Evolutionary conservation across 2,888 invertebrate genomes (phyloP).

Genomic region (Phalera bucephala): DNA sequence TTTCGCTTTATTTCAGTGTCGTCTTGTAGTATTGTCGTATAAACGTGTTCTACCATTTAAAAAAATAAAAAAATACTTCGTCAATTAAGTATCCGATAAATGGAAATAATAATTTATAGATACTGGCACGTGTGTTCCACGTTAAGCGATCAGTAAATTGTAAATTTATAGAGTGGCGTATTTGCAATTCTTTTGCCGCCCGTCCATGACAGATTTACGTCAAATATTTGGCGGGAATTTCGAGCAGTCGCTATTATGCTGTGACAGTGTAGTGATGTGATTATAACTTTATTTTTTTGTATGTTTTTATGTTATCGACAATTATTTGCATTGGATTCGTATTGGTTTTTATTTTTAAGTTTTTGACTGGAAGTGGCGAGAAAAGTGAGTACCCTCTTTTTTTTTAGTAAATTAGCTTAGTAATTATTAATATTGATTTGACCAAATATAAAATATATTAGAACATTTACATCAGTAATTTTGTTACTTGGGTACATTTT

Average conservation of each 20-base stretch:
- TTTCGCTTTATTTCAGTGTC: slow-evolving; percentile 33
- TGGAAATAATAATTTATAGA: slow-evolving; percentile 7
- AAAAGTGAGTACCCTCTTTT: slow-evolving; percentile 57
- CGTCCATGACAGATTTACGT: slow-evolving; percentile 48
- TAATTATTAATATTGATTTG: too few relatives aligned
- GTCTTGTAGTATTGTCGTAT: slow-evolving; percentile 15
- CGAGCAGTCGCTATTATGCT: slow-evolving; percentile 36
- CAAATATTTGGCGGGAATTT: slow-evolving; percentile 61
- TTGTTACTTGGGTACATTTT: too few relatives aligned
- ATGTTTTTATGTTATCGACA: slow-evolving; percentile 57
- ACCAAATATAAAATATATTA: too few relatives aligned
- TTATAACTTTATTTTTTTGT: slow-evolving; percentile 6
- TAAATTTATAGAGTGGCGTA: slow-evolving; percentile 11
- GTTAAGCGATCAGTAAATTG: slow-evolving; percentile 16
- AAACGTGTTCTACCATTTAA: slow-evolving; percentile 10
- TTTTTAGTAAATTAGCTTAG: too few relatives aligned
- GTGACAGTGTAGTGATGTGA: slow-evolving; percentile 70
- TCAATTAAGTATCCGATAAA: slow-evolving; percentile 7
- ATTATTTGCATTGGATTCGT: slow-evolving; percentile 51
- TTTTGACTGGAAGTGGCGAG: slow-evolving; percentile 29
- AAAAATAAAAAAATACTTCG: slow-evolving; percentile 6
- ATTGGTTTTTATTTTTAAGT: slow-evolving; percentile 49
- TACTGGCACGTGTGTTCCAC: slow-evolving; percentile 15
- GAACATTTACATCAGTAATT: too few relatives aligned
- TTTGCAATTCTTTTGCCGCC: slow-evolving; percentile 18